A percentile compares a stretch with the other conserved stretches of the same genome.
Conservation (phyloP, 1,140 invertebrate genomes). For the Papilio helenus region DNA sequence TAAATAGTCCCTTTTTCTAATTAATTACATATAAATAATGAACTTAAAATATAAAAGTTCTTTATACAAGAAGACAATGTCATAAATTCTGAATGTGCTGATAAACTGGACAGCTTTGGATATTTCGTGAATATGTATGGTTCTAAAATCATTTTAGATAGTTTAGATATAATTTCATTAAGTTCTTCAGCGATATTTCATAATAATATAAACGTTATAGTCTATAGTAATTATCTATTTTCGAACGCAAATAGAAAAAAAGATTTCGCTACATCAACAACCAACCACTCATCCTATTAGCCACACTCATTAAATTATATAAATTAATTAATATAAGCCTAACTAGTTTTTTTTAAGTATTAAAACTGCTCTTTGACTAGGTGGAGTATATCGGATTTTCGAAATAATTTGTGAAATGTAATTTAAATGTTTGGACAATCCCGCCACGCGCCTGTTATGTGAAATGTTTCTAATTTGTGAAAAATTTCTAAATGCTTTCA, state of each 20-base stretch:
- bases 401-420: constrained; percentile 41
- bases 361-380: constrained; percentile 79
- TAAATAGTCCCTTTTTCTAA: constrained; percentile 75
- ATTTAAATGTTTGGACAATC: constrained; percentile 10
- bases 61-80: constrained; percentile 76
- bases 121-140: not conserved
- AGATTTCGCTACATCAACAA: constrained; percentile 59
- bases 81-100: not conserved
- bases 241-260: constrained; percentile 41
- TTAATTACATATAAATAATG: constrained; percentile 77
- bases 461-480: not conserved
- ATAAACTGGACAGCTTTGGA: constrained; percentile 44
- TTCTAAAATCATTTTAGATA: not conserved
- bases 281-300: constrained; percentile 68
- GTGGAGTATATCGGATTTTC: constrained; percentile 64
- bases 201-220: constrained; percentile 22
- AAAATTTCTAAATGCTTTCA: not conserved
- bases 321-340: constrained; percentile 68
- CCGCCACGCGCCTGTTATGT: constrained; percentile 13
- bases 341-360: constrained; percentile 68
- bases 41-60: constrained; percentile 67
- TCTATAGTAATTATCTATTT: not conserved
- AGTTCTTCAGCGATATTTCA: constrained; percentile 20
- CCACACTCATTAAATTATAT: constrained; percentile 66
- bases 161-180: not conserved